Conservation (phyloP, 2,888 invertebrate species). For the Aleiodes testaceus region DNA sequence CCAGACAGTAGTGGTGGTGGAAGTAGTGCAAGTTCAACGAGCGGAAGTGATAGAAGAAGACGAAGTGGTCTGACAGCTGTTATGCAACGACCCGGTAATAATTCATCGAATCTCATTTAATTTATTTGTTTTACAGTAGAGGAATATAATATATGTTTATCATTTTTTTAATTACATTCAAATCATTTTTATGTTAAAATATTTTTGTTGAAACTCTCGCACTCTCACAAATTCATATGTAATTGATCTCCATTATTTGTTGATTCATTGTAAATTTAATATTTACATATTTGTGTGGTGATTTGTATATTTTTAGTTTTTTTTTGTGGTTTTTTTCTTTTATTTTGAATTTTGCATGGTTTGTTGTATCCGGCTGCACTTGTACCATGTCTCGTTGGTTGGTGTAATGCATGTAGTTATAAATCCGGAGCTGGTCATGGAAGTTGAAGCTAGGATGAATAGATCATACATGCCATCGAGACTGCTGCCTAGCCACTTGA, state of each 20-base stretch:
- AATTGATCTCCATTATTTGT: too few species aligned
- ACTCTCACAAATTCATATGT: too few species aligned
- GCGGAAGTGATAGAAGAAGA: slow-evolving; percentile 79
- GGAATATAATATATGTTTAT: slow-evolving; percentile 27
- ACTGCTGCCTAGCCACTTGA: slow-evolving; percentile 74
- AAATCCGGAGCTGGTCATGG: slow-evolving; percentile 90
- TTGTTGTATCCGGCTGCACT: slow-evolving; percentile 70
- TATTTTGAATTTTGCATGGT: slow-evolving; percentile 70
- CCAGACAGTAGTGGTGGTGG: slow-evolving; percentile 69
- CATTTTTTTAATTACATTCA: not conserved
- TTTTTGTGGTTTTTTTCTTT: slow-evolving; percentile 60
- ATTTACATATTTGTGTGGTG: too few species aligned
- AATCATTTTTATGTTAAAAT: too few species aligned
- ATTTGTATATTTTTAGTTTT: slow-evolving; percentile 43
- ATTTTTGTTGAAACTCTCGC: too few species aligned
- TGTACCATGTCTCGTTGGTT: slow-evolving; percentile 64
- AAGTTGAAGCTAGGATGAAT: slow-evolving; percentile 92
- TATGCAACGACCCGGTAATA: slow-evolving; percentile 88
- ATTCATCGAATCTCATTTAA: slow-evolving; percentile 17
- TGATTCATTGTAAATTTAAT: too few species aligned
- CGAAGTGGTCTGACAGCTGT: slow-evolving; percentile 89
- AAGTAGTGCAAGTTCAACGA: slow-evolving; percentile 74
- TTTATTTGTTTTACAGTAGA: slow-evolving; percentile 5
- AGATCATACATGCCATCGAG: slow-evolving; percentile 80
- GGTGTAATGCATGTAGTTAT: slow-evolving; percentile 79